Evolutionary conservation across 2,797 vertebrate genomes (phyloP), one percentile per base, ranked within the genome.

Genomic region (Discoglossus pictus): DNA sequence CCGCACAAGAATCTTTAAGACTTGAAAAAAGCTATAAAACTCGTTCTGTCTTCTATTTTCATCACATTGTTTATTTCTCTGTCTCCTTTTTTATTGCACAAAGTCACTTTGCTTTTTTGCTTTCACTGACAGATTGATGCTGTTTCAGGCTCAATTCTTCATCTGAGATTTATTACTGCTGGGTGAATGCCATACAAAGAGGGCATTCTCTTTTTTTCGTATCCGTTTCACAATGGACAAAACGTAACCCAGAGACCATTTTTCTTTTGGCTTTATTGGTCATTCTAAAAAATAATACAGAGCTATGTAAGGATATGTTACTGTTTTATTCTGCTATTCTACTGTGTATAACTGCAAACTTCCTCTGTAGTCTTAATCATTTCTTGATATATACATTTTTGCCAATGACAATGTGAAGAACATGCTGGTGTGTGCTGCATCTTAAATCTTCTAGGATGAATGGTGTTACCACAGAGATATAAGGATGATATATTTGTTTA

Each of bases 41-140:
- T 43, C 42, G 44, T 58, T 71, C 44, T 16, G 59, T 71, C n/a
- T 71, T 52, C 50, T 46, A 59, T 59, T 50, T 21, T 52, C 36
- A 71, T 51, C 46, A 52, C 61, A 64, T 71, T 64, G 68, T 71
- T 71, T 71, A 65, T 71, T 71, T 64, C 53, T 63, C 23, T 59
- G 53, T 64, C 68, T 52, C 16, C 43, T 64, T 71, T 71, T 62
- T 71, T 71, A 64, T 55, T 52, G 53, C 53, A 51, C 68, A 71
- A 64, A 71, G 68, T 71, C 68, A 71, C 68, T 59, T 71, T 71
- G 68, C 68, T 71, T 42, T 36, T 64, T 64, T 71, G 52, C 52
- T 64, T 43, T 40, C 18, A 43, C 52, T 64, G 61, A 58, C 38
- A 71, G 68, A 71, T 71, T 71, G 61, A 71, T 71, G 54, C 61